Evolutionary conservation across 2,797 vertebrate genomes (phyloP).

Genomic region (Anabacerthia variegaticeps): DNA sequence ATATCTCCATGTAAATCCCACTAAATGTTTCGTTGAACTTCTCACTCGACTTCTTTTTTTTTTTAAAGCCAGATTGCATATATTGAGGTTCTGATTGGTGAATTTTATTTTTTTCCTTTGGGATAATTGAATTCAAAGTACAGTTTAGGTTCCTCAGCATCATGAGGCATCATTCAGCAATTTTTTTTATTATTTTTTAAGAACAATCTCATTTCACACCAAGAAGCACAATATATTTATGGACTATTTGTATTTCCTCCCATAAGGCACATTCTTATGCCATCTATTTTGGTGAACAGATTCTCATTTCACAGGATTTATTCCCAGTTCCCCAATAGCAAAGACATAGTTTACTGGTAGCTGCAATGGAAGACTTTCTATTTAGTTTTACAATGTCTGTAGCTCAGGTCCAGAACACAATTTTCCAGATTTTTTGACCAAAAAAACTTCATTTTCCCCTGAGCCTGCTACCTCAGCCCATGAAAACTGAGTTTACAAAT

Average conservation of each 20-base stretch:
- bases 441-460: background rate
- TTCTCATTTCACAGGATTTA: background rate
- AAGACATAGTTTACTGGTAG: background rate
- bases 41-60: background rate
- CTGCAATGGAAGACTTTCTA: background rate
- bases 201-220: background rate
- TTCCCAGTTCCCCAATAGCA: background rate
- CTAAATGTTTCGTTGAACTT: background rate
- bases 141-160: background rate
- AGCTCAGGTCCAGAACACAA: background rate
- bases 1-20: background rate
- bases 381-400: background rate
- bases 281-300: background rate
- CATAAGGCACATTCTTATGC: background rate
- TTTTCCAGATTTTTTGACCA: background rate
- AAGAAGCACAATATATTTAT: background rate
- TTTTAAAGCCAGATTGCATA: background rate
- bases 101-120: background rate
- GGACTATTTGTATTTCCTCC: background rate
- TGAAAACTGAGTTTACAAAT: background rate
- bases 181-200: background rate
- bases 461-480: background rate
- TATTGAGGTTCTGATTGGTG: background rate
- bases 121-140: background rate
- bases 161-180: background rate